These are phyloP conservation scores for Pantherophis alleghaniensis DNA, from an alignment of 2,797 vertebrate species.

Conservation along the genomic window DNA sequence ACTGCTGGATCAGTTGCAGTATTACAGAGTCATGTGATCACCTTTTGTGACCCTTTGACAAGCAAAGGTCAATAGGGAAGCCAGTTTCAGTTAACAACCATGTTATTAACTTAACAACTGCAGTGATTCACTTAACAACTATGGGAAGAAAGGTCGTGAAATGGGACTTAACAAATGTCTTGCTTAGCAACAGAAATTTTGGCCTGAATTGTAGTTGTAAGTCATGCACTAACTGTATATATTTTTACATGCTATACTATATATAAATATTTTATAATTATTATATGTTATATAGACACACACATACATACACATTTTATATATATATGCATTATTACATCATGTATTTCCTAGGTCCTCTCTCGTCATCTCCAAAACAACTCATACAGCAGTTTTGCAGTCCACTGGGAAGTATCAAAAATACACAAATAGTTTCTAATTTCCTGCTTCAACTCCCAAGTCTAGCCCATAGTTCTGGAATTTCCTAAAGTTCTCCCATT, in stretches of 20 bases:
- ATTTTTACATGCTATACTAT: too few relatives aligned
- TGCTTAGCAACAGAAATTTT: not conserved
- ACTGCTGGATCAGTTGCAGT: not conserved
- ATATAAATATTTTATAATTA: too few relatives aligned
- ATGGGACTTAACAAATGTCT: not conserved
- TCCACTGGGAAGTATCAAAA: not conserved
- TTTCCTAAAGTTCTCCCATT: not conserved
- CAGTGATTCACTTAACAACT: not conserved
- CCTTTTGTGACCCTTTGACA: not conserved
- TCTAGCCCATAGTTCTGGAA: not conserved
- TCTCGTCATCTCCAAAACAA: not conserved
- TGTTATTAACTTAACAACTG: not conserved
- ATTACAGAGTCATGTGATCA: not conserved
- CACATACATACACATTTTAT: not conserved
- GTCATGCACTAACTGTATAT: not conserved
- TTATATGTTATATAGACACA: not conserved
- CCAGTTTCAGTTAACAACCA: not conserved
- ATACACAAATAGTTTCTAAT: not conserved
- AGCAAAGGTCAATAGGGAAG: not conserved
- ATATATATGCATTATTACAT: not conserved
- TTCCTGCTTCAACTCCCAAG: not conserved
- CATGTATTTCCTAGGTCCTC: not conserved
- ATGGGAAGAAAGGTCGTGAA: not conserved
- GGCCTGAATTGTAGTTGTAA: not conserved
- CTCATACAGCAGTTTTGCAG: not conserved